phyloP scores from a whole-genome alignment of 2,797 vertebrate species.

The Sebastolobus alascanus region DNA sequence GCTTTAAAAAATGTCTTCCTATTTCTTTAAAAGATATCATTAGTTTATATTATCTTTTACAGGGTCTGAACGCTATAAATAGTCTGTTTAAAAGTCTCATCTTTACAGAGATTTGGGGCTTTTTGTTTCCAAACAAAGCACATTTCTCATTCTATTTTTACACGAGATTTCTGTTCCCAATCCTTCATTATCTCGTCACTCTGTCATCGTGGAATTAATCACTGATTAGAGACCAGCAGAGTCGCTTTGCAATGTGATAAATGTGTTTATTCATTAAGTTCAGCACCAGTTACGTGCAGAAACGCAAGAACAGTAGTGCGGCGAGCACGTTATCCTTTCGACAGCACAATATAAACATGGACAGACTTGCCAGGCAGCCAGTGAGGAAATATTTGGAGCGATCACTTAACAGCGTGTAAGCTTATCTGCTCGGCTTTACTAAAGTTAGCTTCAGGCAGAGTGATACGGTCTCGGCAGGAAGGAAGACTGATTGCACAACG shows the following conservation, averaged over 20 bases:
- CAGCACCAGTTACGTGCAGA: background rate
- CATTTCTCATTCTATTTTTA: constrained; percentile 19
- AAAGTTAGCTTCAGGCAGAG: constrained; percentile 56
- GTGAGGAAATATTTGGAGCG: constrained; percentile 68
- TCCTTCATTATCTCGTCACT: constrained; percentile 25
- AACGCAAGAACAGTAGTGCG: constrained; percentile 42
- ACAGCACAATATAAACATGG: constrained; percentile 61
- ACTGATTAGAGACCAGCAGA: background rate
- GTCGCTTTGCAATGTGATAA: constrained; percentile 19
- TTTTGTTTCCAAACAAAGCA: background rate
- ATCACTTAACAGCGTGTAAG: constrained; percentile 62
- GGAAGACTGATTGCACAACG: constrained; percentile 53
- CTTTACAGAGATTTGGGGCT: background rate
- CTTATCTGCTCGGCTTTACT: constrained; percentile 65
- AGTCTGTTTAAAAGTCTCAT: background rate
- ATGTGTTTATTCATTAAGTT: constrained; percentile 17
- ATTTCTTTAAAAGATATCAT: background rate
- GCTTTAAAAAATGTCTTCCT: background rate
- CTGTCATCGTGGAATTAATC: constrained; percentile 41
- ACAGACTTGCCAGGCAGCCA: constrained; percentile 55
- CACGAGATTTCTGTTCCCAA: constrained; percentile 21
- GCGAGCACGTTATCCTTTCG: constrained; percentile 34
- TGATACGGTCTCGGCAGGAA: constrained; percentile 23
- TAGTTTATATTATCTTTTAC: background rate
- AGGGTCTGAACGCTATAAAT: background rate